phyloP scores from a whole-genome alignment of 2,888 invertebrate species.

The Rugalucina vietnamica region DNA sequence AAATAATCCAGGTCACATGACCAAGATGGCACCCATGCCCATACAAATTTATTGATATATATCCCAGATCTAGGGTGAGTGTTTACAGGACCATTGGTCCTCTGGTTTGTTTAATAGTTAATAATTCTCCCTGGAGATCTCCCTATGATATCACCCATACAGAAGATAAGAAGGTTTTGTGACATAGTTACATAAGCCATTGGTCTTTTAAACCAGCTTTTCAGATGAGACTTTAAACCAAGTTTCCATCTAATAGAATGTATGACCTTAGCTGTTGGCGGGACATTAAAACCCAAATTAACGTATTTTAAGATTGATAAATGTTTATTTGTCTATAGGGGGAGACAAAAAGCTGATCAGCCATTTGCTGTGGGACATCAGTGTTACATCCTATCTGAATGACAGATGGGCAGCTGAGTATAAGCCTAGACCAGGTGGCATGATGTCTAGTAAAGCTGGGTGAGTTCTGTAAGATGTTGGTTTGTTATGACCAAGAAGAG shows the following conservation, averaged over 20 bases:
- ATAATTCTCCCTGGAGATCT: too few species aligned
- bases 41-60: too few species aligned
- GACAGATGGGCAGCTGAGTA: constrained; percentile 46
- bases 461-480: too few species aligned
- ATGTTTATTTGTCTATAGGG: constrained; percentile 6
- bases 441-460: background rate
- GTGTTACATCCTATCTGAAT: constrained; percentile 62
- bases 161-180: too few species aligned
- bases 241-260: background rate
- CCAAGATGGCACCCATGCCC: too few species aligned
- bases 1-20: too few species aligned
- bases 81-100: too few species aligned
- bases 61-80: too few species aligned
- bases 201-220: background rate
- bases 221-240: background rate
- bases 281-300: background rate
- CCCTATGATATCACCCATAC: too few species aligned
- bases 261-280: background rate
- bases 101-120: too few species aligned
- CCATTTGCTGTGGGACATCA: constrained; percentile 81
- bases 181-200: too few species aligned
- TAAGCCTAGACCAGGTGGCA: constrained; percentile 6
- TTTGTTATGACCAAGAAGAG: too few species aligned
- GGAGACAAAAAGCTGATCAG: constrained; percentile 75
- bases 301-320: background rate